Conservation (phyloP, 2,113 vertebrate genomes). For the Pycnonotus jocosus region DNA sequence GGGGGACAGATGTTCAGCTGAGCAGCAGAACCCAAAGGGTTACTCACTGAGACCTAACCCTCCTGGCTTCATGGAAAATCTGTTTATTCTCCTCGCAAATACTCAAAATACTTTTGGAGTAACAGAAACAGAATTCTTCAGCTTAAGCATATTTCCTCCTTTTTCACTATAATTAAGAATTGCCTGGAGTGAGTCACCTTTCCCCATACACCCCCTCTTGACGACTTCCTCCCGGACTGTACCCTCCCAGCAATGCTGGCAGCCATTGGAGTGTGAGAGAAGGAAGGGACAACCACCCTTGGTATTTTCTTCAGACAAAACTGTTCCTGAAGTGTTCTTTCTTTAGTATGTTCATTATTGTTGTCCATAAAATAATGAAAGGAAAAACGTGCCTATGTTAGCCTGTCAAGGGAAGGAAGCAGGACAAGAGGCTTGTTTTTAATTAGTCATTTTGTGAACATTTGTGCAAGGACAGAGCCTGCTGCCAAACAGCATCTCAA, state of each 20-base stretch:
- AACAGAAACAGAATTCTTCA: background rate
- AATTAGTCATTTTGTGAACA: constrained; percentile 24
- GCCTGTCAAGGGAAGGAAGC: constrained; percentile 39
- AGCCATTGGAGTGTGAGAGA: background rate
- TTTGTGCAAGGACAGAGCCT: constrained; percentile 8
- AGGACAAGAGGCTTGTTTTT: constrained; percentile 29
- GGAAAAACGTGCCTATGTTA: constrained; percentile 38
- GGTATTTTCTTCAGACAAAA: background rate
- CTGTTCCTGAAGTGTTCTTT: background rate
- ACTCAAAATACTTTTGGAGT: background rate
- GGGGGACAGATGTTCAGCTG: background rate
- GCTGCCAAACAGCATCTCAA: constrained; percentile 56
- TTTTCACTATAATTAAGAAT: background rate
- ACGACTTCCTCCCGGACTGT: background rate
- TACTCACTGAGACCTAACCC: background rate
- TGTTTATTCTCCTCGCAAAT: background rate
- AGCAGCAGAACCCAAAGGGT: background rate
- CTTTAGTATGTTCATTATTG: background rate
- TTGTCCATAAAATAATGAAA: constrained; percentile 45
- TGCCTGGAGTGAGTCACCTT: background rate
- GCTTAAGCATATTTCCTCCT: background rate
- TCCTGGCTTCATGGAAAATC: background rate
- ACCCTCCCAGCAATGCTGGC: background rate
- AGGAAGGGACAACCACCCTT: background rate
- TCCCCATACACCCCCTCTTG: background rate